phyloP scores from a whole-genome alignment of 2,888 invertebrate species.

The Drepanosiphum platanoidis region DNA sequence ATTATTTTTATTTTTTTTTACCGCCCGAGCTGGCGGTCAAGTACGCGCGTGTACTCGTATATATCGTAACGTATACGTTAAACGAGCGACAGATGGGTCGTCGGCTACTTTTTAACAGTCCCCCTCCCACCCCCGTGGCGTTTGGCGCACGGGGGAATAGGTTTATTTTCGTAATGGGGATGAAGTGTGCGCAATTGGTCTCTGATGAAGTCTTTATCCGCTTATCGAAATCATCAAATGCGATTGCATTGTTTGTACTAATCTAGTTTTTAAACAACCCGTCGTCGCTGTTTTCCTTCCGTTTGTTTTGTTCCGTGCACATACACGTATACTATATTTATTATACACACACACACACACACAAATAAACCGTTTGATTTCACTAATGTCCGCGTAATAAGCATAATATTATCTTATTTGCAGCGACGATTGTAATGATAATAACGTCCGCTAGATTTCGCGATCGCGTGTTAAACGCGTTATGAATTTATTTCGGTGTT shows the following conservation, averaged over 20 bases:
- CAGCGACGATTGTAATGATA: not conserved
- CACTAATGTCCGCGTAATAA: not conserved
- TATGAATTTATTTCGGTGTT: not conserved
- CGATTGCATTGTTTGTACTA: slow-evolving; percentile 19
- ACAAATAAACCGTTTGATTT: slow-evolving; percentile 26
- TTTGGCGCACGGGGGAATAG: slow-evolving; percentile 22
- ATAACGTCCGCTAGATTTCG: not conserved
- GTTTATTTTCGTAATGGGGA: slow-evolving; percentile 48
- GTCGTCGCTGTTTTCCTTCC: not conserved
- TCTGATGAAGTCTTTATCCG: slow-evolving; percentile 49
- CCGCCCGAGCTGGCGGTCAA: slow-evolving; percentile 34
- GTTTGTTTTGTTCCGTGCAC: not conserved
- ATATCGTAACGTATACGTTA: slow-evolving; percentile 20
- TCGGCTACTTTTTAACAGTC: slow-evolving; percentile 53
- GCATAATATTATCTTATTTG: not conserved
- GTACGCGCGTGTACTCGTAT: not conserved
- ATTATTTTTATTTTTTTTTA: too few species aligned
- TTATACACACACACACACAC: too few species aligned
- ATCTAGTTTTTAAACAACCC: slow-evolving; percentile 40
- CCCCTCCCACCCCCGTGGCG: slow-evolving; percentile 41
- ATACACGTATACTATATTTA: not conserved
- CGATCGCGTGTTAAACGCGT: not conserved
- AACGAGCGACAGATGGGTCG: slow-evolving; percentile 51
- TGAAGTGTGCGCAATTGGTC: slow-evolving; percentile 55
- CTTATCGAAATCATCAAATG: slow-evolving; percentile 40